Conservation (phyloP, 1,140 invertebrate species). For the Eciton burchellii region DNA sequence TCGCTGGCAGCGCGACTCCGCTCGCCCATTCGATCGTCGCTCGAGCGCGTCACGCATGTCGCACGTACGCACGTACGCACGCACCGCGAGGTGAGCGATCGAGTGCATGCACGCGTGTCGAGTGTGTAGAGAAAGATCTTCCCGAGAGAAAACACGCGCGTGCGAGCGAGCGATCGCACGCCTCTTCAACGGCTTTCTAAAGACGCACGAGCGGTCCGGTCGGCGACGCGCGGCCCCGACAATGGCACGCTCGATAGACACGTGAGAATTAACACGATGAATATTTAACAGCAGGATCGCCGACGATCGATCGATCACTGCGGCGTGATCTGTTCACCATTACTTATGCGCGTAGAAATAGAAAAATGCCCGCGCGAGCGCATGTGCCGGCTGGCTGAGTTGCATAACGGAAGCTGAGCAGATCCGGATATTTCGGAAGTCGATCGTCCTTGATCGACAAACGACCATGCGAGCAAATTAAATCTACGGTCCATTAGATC, state of each 20-base stretch:
- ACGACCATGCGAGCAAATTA: not conserved
- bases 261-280: constrained; percentile 24
- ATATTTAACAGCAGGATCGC: constrained; percentile 34
- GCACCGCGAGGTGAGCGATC: not conserved
- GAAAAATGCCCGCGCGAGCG: not conserved
- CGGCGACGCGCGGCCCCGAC: not conserved
- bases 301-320: constrained; percentile 9
- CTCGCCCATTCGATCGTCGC: constrained; percentile 17
- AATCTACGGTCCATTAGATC: not conserved
- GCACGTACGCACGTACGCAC: not conserved
- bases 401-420: constrained; percentile 24
- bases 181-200: constrained; percentile 46
- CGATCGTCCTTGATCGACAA: constrained; percentile 21
- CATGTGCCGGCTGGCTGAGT: too few relatives aligned
- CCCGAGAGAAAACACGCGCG: not conserved
- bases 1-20: not conserved
- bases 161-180: constrained; percentile 12
- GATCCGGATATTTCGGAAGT: constrained; percentile 40
- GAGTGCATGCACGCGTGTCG: not conserved
- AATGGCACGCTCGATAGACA: constrained; percentile 11
- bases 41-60: constrained; percentile 34
- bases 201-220: constrained; percentile 1
- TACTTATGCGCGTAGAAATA: constrained; percentile 10
- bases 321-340: constrained; percentile 17
- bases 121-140: too few relatives aligned